phyloP scores from a whole-genome alignment of 2,797 vertebrate genomes.

The Gallinago solitaria region DNA sequence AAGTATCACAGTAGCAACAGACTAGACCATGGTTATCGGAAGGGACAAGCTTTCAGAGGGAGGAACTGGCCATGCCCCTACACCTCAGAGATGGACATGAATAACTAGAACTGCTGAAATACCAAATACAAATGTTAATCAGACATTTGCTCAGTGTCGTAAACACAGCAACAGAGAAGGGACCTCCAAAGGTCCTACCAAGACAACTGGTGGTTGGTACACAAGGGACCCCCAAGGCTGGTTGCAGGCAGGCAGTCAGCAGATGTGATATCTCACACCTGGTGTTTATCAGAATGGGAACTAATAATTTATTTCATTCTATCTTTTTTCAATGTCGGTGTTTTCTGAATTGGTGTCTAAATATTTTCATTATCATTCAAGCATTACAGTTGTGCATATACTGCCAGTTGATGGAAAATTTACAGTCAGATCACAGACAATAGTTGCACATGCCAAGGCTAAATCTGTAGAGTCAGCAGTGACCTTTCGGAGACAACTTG shows the following conservation, averaged over 20 bases:
- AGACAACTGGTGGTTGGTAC: not conserved
- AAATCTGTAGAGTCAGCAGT: not conserved
- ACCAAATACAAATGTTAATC: not conserved
- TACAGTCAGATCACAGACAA: not conserved
- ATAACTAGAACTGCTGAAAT: not conserved
- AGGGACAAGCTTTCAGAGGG: not conserved
- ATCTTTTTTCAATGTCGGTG: not conserved
- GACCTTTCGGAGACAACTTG: conserved; percentile 7
- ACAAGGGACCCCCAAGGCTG: not conserved
- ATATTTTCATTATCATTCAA: not conserved
- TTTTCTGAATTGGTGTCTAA: not conserved
- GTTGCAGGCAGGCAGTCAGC: not conserved
- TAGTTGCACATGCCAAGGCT: not conserved
- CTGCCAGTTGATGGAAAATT: not conserved
- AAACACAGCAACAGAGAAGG: not conserved
- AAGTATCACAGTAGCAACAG: not conserved
- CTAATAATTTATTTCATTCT: not conserved
- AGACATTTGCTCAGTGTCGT: too few relatives aligned
- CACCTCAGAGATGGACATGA: not conserved
- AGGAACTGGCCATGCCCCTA: not conserved
- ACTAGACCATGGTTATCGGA: too few relatives aligned
- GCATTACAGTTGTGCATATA: fast-evolving
- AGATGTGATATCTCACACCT: not conserved
- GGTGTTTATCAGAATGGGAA: not conserved
- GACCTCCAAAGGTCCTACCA: not conserved